Conservation (phyloP, 2,888 invertebrate species). For the Eilema caniola region DNA sequence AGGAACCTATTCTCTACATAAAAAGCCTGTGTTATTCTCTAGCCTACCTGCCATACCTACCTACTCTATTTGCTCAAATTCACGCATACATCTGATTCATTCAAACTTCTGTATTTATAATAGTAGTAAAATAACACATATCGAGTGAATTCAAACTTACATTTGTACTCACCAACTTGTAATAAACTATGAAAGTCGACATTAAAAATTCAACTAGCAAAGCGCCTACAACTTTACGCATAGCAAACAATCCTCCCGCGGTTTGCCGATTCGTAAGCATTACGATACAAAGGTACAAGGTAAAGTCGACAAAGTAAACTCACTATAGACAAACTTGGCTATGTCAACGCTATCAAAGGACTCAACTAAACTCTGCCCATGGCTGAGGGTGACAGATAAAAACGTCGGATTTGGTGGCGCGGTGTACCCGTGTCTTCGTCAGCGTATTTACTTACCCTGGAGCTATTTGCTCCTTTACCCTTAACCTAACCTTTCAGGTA, state of each 20-base stretch:
- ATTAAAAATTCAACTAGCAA: conserved; percentile 7
- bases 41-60: no score
- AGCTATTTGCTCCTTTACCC: conserved; percentile 84
- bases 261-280: conserved; percentile 36
- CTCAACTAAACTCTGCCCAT: conserved; percentile 69
- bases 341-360: conserved; percentile 74
- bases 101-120: neutral
- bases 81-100: no score
- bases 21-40: no score
- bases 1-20: no score
- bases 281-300: conserved; percentile 42
- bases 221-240: conserved; percentile 47
- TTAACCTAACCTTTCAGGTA: conserved; percentile 71
- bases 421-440: conserved; percentile 80
- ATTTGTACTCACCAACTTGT: neutral
- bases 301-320: conserved; percentile 42
- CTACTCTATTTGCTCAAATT: no score
- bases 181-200: conserved; percentile 5
- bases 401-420: conserved; percentile 72
- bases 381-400: conserved; percentile 82
- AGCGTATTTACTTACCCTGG: conserved; percentile 83
- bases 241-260: conserved; percentile 45
- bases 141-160: neutral
- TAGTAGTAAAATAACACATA: neutral
- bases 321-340: conserved; percentile 54